These are phyloP conservation scores for Drosophila kanapiae DNA, from an alignment of 1,140 invertebrate species.

Conservation along the genomic window DNA sequence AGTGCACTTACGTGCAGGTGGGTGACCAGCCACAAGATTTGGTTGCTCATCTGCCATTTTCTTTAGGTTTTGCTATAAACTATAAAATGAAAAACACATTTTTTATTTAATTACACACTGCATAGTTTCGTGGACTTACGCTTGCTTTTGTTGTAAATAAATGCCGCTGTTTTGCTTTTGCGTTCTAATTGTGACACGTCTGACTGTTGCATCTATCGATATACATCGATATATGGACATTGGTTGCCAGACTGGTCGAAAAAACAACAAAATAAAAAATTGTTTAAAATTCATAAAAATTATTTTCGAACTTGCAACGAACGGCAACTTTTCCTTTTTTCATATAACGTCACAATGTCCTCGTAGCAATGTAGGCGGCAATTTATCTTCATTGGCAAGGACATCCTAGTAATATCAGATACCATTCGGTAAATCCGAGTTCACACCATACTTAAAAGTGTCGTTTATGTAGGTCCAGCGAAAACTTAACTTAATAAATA, in stretches of 20 bases:
- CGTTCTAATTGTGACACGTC: constrained; percentile 47
- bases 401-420: background rate
- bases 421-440: background rate
- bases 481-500: no score
- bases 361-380: background rate
- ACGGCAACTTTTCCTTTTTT: no score
- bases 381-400: background rate
- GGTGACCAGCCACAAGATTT: constrained; percentile 92
- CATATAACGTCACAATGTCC: no score
- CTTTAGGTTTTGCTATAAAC: background rate
- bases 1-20: constrained; percentile 90
- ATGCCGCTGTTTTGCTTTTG: constrained; percentile 39
- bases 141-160: constrained; percentile 28
- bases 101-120: background rate
- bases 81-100: background rate
- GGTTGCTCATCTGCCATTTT: constrained; percentile 87
- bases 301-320: background rate
- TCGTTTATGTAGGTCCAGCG: background rate
- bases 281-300: background rate
- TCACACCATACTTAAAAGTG: background rate
- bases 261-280: background rate
- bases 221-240: background rate
- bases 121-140: background rate
- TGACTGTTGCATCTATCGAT: constrained; percentile 14
- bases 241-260: background rate